Base-by-base conservation (phyloP, 2,113 vertebrate species). In the Struthidea cinerea region DNA sequence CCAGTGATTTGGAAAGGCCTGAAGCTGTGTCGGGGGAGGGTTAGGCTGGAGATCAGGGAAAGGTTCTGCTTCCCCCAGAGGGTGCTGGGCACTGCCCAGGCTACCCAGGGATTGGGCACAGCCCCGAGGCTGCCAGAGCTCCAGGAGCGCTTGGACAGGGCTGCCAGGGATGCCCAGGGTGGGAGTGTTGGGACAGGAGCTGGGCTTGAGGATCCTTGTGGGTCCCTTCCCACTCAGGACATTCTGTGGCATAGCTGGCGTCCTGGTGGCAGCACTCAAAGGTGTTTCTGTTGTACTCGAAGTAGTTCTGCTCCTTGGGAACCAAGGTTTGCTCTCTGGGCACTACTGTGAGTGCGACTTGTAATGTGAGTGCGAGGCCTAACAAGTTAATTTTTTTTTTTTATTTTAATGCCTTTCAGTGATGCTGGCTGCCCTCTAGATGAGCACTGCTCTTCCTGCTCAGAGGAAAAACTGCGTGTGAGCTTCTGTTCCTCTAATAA, bases 91-190 rank as follows among this genome's bases (percentile, higher is more conserved):
- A 30, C 39, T 53, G 49, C 19, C 30, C 49, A 28, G 64, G 65
- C 19, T 42, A 19, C 19, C 44, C 24, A 13, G 46, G 42, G 46
- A 30, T 61, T 4, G 32, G 37, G 4, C 37, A 28, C 1, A 0
- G 14, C 30, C 35, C n/a, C 0, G 3, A 19, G 65, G 37, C 37
- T 70, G 37, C 52, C 47, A 7, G 47, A 44, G 80, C 39, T 13
- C 6, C 39, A 11, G 67, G 16, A 44, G 17, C 0, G 0, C 6
- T 52, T 17, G 56, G 47, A 6, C 3, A 21, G 0, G 0, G 1
- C 17, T 16, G 2, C 44, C 44, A 46, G 44, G 44, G 44, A 46
- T 46, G 44, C 44, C 9, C 33, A 35, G 56, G 17, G 8, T 44
- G 81, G 57, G 33, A 5, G 27, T 33, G 22, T 11, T 63, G 57